Evolutionary conservation across 2,797 vertebrate species (phyloP), one percentile per base, ranked within the genome.

Genomic region (Chelidonichthys spinosus): DNA sequence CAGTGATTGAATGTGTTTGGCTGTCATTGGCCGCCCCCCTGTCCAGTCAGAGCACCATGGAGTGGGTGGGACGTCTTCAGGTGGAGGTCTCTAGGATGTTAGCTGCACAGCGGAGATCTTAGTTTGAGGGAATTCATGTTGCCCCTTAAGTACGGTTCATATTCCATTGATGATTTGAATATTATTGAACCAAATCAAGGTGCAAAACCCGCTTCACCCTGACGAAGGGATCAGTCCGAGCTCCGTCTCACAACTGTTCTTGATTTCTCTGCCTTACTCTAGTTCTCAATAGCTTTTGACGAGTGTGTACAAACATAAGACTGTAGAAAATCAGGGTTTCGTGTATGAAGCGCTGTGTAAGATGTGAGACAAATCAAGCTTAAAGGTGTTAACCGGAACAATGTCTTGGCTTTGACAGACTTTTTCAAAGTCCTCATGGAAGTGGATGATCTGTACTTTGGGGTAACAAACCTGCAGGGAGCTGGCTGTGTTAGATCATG

Each of bases 1-100:
- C 91, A 87, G 82, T 95, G 94, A 94, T 88, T 94, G 94, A 95
- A 95, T 95, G 94, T 95, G 93, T 93, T 92, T 91, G 85, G 90
- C 85, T 82, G 92, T 94, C 93, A 90, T 92, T 93, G 93, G 92
- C 85, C 2, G 69, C 84, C 86, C 25, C 79, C 75, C 69, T 85
- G 82, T 91, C 88, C 90, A 88, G 91, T 92, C 83, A 69, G 82
- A 89, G 85, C 82, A 77, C 77, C 80, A 82, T 84, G 85, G 86
- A 87, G 85, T 61, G 89, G 86, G 88, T 39, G 66, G 83, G 85
- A 85, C 11, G 36, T 86, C 84, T 88, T 89, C 79, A 85, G 83
- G 82, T 75, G 66, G 73, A 75, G 76, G 74, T 82, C 87, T 77
- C 25, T 82, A 88, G 80, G 74, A 73, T 67, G 84, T 69, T 54